Conservation (phyloP, 1,140 invertebrate genomes). For the Pinna nobilis region DNA sequence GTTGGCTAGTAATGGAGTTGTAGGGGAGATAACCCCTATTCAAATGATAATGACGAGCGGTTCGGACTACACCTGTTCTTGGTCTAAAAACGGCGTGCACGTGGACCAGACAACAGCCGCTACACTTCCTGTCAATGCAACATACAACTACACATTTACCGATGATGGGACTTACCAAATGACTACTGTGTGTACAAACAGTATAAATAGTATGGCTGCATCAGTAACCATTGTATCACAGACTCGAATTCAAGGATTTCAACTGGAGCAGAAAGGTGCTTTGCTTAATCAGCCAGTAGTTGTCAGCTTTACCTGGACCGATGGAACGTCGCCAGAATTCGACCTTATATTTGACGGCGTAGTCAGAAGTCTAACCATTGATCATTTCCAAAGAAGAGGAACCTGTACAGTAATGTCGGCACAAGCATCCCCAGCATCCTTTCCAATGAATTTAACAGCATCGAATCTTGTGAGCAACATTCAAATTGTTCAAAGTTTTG, state of each 20-base stretch:
- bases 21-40: slow-evolving; percentile 13
- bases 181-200: slow-evolving; percentile 48
- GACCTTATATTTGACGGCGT: slow-evolving; percentile 38
- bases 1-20: not conserved
- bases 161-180: slow-evolving; percentile 28
- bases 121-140: slow-evolving; percentile 15
- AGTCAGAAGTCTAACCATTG: slow-evolving; percentile 3
- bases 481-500: slow-evolving; percentile 40
- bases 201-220: slow-evolving; percentile 25
- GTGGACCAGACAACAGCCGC: slow-evolving; percentile 9
- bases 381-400: slow-evolving; percentile 10
- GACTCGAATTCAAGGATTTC: slow-evolving; percentile 46
- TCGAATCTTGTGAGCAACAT: slow-evolving; percentile 48
- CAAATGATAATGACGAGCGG: slow-evolving; percentile 46
- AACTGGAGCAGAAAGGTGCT: slow-evolving; percentile 42
- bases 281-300: slow-evolving; percentile 11
- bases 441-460: slow-evolving; percentile 43
- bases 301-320: slow-evolving; percentile 41
- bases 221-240: slow-evolving; percentile 28
- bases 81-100: slow-evolving; percentile 43
- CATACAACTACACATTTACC: slow-evolving; percentile 36
- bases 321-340: slow-evolving; percentile 41
- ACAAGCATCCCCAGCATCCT: not conserved
- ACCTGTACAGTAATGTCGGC: not conserved
- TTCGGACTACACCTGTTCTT: slow-evolving; percentile 53